Base-by-base conservation (phyloP, 2,113 vertebrate genomes). In the Limnothrissa miodon region DNA sequence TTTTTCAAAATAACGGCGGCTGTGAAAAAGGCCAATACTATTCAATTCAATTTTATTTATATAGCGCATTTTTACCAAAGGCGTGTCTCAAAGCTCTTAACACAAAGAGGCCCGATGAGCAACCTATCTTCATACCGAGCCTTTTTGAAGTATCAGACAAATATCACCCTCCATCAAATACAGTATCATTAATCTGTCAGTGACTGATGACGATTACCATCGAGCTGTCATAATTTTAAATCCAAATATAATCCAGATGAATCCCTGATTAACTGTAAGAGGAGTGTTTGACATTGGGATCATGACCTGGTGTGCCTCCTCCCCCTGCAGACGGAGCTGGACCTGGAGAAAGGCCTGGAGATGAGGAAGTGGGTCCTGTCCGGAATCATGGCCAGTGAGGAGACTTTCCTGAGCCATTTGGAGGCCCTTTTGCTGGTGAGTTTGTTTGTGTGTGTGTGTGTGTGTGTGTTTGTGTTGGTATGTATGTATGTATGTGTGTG, bases 281-380 rank as follows among this genome's bases (percentile, higher is more conserved):
- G 17, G 33, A 36, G 51, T 53, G 51, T 23, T 23, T 56, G 19
- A 56, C 51, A 56, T 56, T 56, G 19, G 13, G 66, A 36, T 4
- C 11, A 4, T 74, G 66, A 33, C 66, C 4, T 33, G 9, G 1
- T 74, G 66, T 74, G 66, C 66, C 33, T 74, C 83, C n/a, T 23
- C 82, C 21, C 79, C 19, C 82, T 19, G 0, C 91, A 99, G 98
- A 95, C 93, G 81, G 98, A 99, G 83, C 94, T 96, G 91, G 98
- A 99, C 91, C 88, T 97, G 93, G 98, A 99, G 87, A 99, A 99
- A 81, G 98, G 97, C 74, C 87, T 99, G 93, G 98, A 99, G 93
- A 99, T 98, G 97, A 96, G 98, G 88, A 99, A 98, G 89, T 98
- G 97, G 97, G 98, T 99, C 85, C 92, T 99, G 51, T 99, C 98